Conservation (phyloP, 2,888 invertebrate species). For the Euplagia quadripunctaria region DNA sequence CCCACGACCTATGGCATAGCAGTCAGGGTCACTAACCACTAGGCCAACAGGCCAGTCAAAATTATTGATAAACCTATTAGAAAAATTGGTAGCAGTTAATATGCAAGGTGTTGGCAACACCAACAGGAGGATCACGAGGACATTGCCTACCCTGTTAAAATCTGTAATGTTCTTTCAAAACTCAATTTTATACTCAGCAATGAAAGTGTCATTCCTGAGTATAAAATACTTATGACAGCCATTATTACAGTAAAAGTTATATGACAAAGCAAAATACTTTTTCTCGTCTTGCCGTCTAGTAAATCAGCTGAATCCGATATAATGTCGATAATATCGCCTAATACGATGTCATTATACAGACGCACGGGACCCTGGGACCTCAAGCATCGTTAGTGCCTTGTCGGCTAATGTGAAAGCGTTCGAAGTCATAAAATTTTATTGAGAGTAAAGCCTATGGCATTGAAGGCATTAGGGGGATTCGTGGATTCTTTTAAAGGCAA, state of each 20-base stretch:
- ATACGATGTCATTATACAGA: slow-evolving; percentile 31
- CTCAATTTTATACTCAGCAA: background rate
- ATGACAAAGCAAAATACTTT: slow-evolving; percentile 1
- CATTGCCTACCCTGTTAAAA: background rate
- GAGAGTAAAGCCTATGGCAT: slow-evolving; percentile 16
- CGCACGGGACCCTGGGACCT: slow-evolving; percentile 19
- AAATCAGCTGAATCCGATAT: background rate
- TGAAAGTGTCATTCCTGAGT: no score
- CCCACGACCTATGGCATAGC: no score
- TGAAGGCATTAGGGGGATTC: slow-evolving; percentile 14
- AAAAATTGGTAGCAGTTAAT: no score
- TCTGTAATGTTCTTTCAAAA: background rate
- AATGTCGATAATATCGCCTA: slow-evolving; percentile 10
- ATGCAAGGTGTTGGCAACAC: background rate
- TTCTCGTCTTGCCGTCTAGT: background rate
- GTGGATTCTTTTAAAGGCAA: slow-evolving; percentile 6
- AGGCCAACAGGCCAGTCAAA: no score
- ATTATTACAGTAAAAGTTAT: background rate
- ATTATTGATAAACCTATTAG: no score
- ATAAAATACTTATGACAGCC: background rate
- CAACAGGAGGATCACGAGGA: background rate
- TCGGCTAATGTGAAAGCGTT: slow-evolving; percentile 21
- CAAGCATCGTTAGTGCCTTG: slow-evolving; percentile 17
- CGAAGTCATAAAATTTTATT: slow-evolving; percentile 25
- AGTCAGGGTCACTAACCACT: no score